Evolutionary conservation across 2,113 vertebrate species (phyloP), one percentile per base, ranked within the genome.

Genomic region (Gobius niger): DNA sequence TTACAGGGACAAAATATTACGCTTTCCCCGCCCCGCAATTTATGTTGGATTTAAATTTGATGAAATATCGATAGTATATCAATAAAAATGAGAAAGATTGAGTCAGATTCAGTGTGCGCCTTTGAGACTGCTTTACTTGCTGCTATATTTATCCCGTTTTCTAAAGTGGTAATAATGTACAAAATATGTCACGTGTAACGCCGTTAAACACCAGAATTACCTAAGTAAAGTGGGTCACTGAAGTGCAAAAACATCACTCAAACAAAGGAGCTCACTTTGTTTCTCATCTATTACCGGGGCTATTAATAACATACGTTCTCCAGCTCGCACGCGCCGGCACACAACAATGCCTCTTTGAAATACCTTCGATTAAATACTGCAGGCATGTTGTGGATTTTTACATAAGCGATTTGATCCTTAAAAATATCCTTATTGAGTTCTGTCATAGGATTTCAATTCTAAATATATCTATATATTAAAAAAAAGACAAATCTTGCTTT

Each of bases 1-100:
- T 94, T 85, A 87, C 92, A 73, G 91, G 92, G 93, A 68, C 9
- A 70, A 66, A 75, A 80, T 73, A 80, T 13, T 59, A 15, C 13
- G 2, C 41, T 4, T 34, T 34, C 3, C 24, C 24, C 24, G 24
- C 24, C 24, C 24, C 24, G 3, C 54, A 41, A 6, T 59, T 59
- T 41, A 59, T 59, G 14, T 59, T 34, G 24, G 2, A 54, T 24
- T 19, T 24, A 54, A 24, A 54, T 19, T 54, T 54, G 9, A 24
- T 19, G 3, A 54, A 54, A 24, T 24, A 12, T 6, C 24, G 2
- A 34, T 34, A 9, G 8, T 10, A 19, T 10, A 24, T 24, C 63
- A 73, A 66, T 63, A 47, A 77, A 47, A 66, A 65, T 44, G 72
- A 66, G 73, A 76, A 47, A 18, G 46, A 70, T 63, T 62, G 63